These are phyloP conservation scores for Coenonympha glycerion DNA, from an alignment of 2,888 invertebrate species.

Conservation along the genomic window DNA sequence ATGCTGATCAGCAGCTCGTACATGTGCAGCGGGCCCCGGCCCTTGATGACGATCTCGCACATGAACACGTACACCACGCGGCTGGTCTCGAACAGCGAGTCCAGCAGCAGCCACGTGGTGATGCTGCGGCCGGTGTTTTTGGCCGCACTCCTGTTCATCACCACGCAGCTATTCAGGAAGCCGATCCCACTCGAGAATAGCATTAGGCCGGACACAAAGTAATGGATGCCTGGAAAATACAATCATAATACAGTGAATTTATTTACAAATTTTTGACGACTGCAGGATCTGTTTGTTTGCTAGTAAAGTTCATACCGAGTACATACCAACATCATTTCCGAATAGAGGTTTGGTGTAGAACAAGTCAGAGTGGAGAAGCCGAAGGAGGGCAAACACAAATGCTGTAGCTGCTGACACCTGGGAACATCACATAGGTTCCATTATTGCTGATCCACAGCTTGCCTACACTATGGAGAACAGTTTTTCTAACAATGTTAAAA, in stretches of 20 bases:
- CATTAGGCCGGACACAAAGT: conserved; percentile 58
- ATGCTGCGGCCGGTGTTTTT: conserved; percentile 51
- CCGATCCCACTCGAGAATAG: conserved; percentile 54
- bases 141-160: conserved; percentile 48
- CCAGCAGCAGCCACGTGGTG: conserved; percentile 60
- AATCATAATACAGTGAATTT: too few species aligned
- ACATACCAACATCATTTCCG: conserved; percentile 52
- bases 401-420: conserved; percentile 66
- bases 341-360: conserved; percentile 51
- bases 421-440: too few species aligned
- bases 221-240: conserved; percentile 59
- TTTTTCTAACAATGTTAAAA: too few species aligned
- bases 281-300: too few species aligned
- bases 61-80: conserved; percentile 62
- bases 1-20: conserved; percentile 60
- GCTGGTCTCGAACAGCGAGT: conserved; percentile 64
- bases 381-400: conserved; percentile 53
- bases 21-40: conserved; percentile 50
- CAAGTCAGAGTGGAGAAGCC: conserved; percentile 52
- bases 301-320: conserved; percentile 9
- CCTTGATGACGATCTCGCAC: conserved; percentile 55
- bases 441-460: too few species aligned
- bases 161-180: conserved; percentile 57
- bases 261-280: too few species aligned
- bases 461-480: too few species aligned